These are phyloP conservation scores for Hartigia nigra DNA, from an alignment of 2,888 invertebrate genomes.

Conservation along the genomic window DNA sequence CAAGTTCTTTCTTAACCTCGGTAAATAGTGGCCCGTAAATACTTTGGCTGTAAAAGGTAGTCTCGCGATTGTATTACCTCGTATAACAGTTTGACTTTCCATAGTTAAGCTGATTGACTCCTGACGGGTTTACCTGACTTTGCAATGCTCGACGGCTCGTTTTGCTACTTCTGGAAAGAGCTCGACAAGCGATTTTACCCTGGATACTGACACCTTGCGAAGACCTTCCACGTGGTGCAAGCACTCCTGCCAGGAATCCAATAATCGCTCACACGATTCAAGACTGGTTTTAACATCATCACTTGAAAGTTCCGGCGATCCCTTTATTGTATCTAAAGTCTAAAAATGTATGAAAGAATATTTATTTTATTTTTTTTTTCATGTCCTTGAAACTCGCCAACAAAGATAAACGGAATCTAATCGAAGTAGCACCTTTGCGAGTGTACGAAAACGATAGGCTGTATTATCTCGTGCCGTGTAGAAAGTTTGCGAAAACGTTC, in stretches of 20 bases:
- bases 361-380: neutral
- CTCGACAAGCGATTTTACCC: constrained; percentile 39
- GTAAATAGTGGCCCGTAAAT: constrained; percentile 42
- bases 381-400: neutral
- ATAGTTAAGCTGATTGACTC: neutral
- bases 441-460: neutral
- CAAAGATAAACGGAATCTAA: neutral
- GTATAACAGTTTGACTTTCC: neutral
- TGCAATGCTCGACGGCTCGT: constrained; percentile 49
- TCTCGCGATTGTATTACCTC: neutral
- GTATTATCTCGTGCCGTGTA: neutral
- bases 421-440: neutral
- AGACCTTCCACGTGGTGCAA: constrained; percentile 41
- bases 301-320: constrained; percentile 6
- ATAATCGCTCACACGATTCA: constrained; percentile 32
- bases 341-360: constrained; percentile 21
- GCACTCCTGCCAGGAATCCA: constrained; percentile 51
- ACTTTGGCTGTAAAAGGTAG: constrained; percentile 38
- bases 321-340: constrained; percentile 27
- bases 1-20: constrained; percentile 40
- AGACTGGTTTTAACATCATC: constrained; percentile 34
- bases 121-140: constrained; percentile 40
- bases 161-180: constrained; percentile 42
- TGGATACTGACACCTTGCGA: constrained; percentile 32
- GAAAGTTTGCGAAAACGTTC: neutral